Base-by-base conservation (phyloP, 2,113 vertebrate genomes). In the Sorex fumeus region DNA sequence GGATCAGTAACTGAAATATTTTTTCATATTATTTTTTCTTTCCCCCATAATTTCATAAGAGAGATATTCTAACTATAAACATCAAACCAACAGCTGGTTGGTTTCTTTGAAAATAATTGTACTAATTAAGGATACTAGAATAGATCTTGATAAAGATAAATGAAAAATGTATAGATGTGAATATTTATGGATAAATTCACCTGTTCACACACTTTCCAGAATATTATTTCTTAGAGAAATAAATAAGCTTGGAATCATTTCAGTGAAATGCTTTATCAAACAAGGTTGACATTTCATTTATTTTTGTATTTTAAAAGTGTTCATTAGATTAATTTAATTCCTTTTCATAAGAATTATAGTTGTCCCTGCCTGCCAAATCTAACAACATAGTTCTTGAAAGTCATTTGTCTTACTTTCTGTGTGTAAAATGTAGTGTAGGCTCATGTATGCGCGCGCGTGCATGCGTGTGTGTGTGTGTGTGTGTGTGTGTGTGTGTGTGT, bases 211-310 rank as follows among this genome's bases (percentile, higher is more conserved):
- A 43, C 40, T 70, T 92, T 32, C 32, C 43, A 87, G 19, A 47
- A 28, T 25, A 25, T 18, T 78, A 25, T 12, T 90, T 3, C 18
- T 0, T 74, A 69, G 28, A 30, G 7, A 23, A 27, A 16, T 10
- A 85, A 90, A 78, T 67, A 53, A 78, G 34, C 18, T 7, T 36
- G 34, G 53, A 82, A 66, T 25, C 70, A 78, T 79, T 69, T n/a
- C 6, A 81, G 23, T 30, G 67, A 82, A 81, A 64, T 62, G 16
- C 0, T 45, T 47, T 34, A 18, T 34, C 82, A 21, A 89, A 70
- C 0, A 57, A 91, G 34, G 4, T 69, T 74, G 23, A 27, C 60
- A 74, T 64, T 89, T 28, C 19, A 71, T 69, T 88, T 64, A 67
- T 66, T 75, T 57, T 28, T 11, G 69, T 66, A 34, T 19, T 74